Percentiles rank a stretch among this genome's conserved stretches.
Conservation (phyloP, 2,888 invertebrate species). For the Nomada flava region DNA sequence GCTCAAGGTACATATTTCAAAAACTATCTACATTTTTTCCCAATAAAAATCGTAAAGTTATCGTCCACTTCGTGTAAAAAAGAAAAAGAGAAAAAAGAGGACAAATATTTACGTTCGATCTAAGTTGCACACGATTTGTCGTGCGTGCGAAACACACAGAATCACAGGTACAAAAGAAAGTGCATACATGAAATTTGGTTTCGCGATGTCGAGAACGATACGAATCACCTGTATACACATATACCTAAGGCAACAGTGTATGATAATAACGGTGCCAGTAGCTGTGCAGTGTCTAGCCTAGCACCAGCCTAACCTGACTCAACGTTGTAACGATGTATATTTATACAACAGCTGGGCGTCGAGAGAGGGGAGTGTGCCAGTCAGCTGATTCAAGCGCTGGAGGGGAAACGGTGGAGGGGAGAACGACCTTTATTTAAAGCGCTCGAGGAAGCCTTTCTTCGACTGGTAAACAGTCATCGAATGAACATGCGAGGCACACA, state of each 20-base stretch:
- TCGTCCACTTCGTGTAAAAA: too few species aligned
- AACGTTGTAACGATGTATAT: conserved; percentile 78
- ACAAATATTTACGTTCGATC: too few species aligned
- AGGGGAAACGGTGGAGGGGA: conserved; percentile 76
- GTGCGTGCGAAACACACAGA: not conserved
- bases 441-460: conserved; percentile 76
- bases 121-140: too few species aligned
- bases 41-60: too few species aligned
- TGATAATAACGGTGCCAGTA: conserved; percentile 72
- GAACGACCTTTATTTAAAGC: conserved; percentile 81
- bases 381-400: conserved; percentile 81
- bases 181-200: not conserved
- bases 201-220: conserved; percentile 14
- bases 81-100: too few species aligned
- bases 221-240: conserved; percentile 5
- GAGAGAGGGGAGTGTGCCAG: conserved; percentile 71
- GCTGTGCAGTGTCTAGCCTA: conserved; percentile 73
- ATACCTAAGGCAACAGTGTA: conserved; percentile 36
- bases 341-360: conserved; percentile 79
- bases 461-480: conserved; percentile 72
- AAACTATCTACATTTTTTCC: too few species aligned
- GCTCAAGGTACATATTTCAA: too few species aligned
- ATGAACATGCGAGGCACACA: conserved; percentile 67
- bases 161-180: not conserved
- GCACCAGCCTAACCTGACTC: conserved; percentile 78